Evolutionary conservation across 2,113 vertebrate species (phyloP).

Genomic region (Burhinus bistriatus): DNA sequence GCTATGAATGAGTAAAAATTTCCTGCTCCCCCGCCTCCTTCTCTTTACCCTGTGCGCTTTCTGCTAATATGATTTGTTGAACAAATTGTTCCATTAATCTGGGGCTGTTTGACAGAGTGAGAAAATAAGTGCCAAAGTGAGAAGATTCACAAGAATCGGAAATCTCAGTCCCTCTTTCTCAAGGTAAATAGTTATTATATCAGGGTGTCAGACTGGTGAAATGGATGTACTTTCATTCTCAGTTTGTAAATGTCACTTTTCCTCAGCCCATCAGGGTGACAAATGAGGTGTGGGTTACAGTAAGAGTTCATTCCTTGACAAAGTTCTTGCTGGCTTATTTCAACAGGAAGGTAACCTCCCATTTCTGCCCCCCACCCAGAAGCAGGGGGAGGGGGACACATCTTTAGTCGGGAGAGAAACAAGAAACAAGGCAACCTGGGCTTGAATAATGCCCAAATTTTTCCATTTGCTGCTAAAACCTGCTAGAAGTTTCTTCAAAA

Average conservation of each 20-base stretch:
- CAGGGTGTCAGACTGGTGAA: constrained; percentile 85
- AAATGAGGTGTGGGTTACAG: constrained; percentile 91
- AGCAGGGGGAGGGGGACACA: background rate
- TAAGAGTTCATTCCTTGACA: constrained; percentile 84
- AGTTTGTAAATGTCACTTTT: constrained; percentile 97
- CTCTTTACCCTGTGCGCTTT: constrained; percentile 84
- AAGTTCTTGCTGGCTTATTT: constrained; percentile 81
- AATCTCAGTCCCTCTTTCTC: constrained; percentile 87
- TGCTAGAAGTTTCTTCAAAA: background rate
- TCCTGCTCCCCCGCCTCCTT: constrained; percentile 78
- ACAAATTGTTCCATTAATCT: constrained; percentile 95
- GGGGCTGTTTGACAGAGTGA: constrained; percentile 85
- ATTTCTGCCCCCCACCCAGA: constrained; percentile 26
- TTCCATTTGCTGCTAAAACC: background rate
- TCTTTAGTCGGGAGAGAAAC: background rate
- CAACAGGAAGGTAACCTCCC: constrained; percentile 55
- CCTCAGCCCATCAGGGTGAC: constrained; percentile 93
- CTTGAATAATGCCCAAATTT: background rate
- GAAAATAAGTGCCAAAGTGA: constrained; percentile 86
- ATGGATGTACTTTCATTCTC: constrained; percentile 90
- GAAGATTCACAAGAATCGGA: constrained; percentile 86
- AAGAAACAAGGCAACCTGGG: background rate
- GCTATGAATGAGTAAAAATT: constrained; percentile 84
- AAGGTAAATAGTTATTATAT: constrained; percentile 99
- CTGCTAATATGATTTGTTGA: constrained; percentile 93